Evolutionary conservation across 2,113 vertebrate species (phyloP), one percentile per base, ranked within the genome.

Genomic region (Hydropotes inermis): DNA sequence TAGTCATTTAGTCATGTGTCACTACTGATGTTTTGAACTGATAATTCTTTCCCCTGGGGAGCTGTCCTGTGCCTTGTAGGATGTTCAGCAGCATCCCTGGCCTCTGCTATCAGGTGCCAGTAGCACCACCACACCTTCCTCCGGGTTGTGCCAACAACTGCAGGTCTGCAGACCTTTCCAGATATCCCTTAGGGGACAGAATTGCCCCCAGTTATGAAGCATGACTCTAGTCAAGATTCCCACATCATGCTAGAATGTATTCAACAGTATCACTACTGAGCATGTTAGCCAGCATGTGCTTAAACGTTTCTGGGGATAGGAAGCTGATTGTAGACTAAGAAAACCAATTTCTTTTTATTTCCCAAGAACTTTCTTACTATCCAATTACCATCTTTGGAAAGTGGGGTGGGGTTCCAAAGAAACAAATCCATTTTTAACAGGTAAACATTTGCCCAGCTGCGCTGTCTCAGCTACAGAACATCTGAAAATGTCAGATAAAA

Each of bases 361-460:
- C 30, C 43, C 39, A 55, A 92, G 30, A 78, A 81, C 55, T 58
- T 79, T 85, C 81, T 96, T 82, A 90, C n/a, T 85, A 7, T 87
- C 52, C 82, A 23, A 43, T 78, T 87, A 55, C 36, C 23, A 28
- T 89, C 74, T 98, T 96, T 95, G 43, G 83, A 96, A 97, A 86
- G 82, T 70, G 17, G 36, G 1, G 25, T 91, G 36, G 27, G 39
- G 54, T 94, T 92, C 67, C 33, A 95, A 25, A 94, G 61, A 93
- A 95, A 93, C 43, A 88, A 95, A 91, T 92, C 47, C 13, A 50
- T 13, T 96, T 92, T 95, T 50, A 92, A 70, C 45, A 88, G n/a
- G 47, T 70, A 88, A 97, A 84, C 67, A 36, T 89, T 92, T 92
- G 81, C 15, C 52, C n/a, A 54, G 43, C 28, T 95, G 16, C 23